Base-by-base conservation (phyloP, 1,140 invertebrate species). In the Dreissena rostriformis region DNA sequence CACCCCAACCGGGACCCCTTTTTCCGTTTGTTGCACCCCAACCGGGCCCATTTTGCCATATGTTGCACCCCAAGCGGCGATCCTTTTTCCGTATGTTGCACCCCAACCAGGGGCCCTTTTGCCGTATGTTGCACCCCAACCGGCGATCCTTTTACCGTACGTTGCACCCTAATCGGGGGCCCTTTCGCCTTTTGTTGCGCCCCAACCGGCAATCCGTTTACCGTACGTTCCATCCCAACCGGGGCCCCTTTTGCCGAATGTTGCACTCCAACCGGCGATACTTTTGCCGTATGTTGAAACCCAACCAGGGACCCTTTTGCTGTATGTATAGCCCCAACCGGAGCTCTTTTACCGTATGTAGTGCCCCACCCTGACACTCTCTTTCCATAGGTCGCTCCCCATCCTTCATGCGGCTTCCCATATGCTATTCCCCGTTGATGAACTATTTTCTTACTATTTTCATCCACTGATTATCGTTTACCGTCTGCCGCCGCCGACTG, bases 41-140 rank as follows among this genome's bases (percentile, higher is more conserved):
- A 65, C 57, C 70, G 24, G 68, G 14, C 24, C 52, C 1, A 68
- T 53, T 66, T 81, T 81, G 49, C 71, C 79, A n/a, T 81, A 81
- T 0, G 61, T 19, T 7, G 78, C 78, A 7, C 14, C 12, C 78
- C 78, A 80, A 4, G 22, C 29, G 12, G 66, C 66, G 4, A 68
- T 22, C 12, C 79, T 26, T 65, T 81, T 81, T 1, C 70, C 79
- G 55, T 72, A 72, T 1, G 70, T 65, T 0, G 53, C 68, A 15
- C 26, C 17, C 79, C 79, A 81, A 22, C 72, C 72, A 1, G 78
- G 67, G 14, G 55, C 78, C 0, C 78, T 52, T 70, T 80, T 80
- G 14, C 68, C 76, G 53, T 68, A 81, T 0, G 61, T 19, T 7
- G 61, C 76, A 17, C 12, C 15, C 66, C 77, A 51, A n/a, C n/a